Percentiles rank a stretch among this genome's conserved stretches.
Evolutionary conservation across 2,888 invertebrate species (phyloP).

Genomic region (Apodemia zela): DNA sequence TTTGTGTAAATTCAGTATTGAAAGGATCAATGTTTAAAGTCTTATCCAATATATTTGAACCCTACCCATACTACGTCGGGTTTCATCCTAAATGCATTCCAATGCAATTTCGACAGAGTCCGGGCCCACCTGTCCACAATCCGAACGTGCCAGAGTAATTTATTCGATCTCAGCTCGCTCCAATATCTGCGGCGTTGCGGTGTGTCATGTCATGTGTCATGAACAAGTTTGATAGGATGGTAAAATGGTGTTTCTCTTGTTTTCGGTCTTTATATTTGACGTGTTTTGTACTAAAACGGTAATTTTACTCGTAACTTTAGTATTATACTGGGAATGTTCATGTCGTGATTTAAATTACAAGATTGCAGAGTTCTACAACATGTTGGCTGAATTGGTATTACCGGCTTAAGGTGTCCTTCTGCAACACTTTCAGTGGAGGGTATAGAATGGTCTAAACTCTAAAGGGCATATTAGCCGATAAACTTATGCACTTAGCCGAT

Average conservation of each 20-base stretch:
- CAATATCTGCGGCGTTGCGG: constrained; percentile 33
- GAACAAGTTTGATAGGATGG: constrained; percentile 20
- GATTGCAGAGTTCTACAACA: too few species aligned
- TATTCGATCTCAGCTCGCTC: constrained; percentile 40
- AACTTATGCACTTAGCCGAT: too few species aligned
- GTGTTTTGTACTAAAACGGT: too few species aligned
- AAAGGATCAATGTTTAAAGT: not conserved
- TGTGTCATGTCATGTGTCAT: constrained; percentile 43
- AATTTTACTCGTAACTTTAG: too few species aligned
- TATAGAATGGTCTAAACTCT: too few species aligned
- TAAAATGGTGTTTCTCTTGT: not conserved
- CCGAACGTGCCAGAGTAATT: constrained; percentile 54
- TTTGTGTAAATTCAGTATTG: too few species aligned
- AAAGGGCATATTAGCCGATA: too few species aligned
- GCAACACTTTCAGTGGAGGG: too few species aligned
- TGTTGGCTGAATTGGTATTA: too few species aligned
- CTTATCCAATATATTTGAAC: not conserved
- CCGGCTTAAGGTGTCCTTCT: too few species aligned
- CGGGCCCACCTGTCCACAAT: constrained; percentile 63
- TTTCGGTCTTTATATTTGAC: not conserved
- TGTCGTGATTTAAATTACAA: too few species aligned
- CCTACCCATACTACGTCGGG: not conserved
- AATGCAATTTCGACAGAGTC: constrained; percentile 44
- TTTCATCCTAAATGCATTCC: constrained; percentile 35
- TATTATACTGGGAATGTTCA: too few species aligned